A percentile compares a stretch with the other conserved stretches of the same genome.
These are phyloP conservation scores for Chamaedrilus cognettii DNA, from an alignment of 2,888 invertebrate genomes.

Conservation along the genomic window DNA sequence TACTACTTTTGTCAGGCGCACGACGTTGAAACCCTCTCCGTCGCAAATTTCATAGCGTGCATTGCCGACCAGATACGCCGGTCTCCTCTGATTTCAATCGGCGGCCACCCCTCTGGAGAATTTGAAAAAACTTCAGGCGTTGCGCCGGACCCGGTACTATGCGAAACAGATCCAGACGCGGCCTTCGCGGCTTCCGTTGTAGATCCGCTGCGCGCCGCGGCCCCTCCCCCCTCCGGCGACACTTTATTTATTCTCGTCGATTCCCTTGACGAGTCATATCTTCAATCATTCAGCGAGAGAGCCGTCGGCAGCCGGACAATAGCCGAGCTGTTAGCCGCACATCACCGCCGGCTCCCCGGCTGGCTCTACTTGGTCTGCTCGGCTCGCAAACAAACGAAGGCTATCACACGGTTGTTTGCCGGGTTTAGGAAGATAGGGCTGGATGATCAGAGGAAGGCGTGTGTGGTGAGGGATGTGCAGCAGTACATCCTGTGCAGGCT, in stretches of 20 bases:
- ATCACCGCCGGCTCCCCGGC: conserved; percentile 87
- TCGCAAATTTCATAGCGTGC: conserved; percentile 75
- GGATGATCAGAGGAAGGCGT: conserved; percentile 81
- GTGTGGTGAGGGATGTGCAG: conserved; percentile 91
- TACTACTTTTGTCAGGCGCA: conserved; percentile 75
- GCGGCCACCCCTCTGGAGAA: conserved; percentile 43
- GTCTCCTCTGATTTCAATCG: conserved; percentile 46
- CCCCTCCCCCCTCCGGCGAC: conserved; percentile 76
- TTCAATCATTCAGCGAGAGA: conserved; percentile 43
- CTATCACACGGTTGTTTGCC: conserved; percentile 70
- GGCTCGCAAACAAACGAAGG: conserved; percentile 75
- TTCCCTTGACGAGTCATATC: conserved; percentile 78
- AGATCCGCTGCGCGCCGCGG: conserved; percentile 80
- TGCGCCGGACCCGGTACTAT: conserved; percentile 71
- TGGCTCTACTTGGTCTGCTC: conserved; percentile 92
- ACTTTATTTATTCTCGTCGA: conserved; percentile 85
- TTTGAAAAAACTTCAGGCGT: neutral
- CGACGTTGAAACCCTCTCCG: conserved; percentile 69
- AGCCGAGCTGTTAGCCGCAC: conserved; percentile 77
- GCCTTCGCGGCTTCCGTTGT: conserved; percentile 86
- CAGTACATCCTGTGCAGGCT: conserved; percentile 85
- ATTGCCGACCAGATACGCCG: conserved; percentile 69
- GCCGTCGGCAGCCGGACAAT: conserved; percentile 50
- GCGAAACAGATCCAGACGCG: conserved; percentile 86
- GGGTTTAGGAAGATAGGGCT: conserved; percentile 87